Base-by-base conservation (phyloP, 2,797 vertebrate genomes). In the Pteropus rufus region DNA sequence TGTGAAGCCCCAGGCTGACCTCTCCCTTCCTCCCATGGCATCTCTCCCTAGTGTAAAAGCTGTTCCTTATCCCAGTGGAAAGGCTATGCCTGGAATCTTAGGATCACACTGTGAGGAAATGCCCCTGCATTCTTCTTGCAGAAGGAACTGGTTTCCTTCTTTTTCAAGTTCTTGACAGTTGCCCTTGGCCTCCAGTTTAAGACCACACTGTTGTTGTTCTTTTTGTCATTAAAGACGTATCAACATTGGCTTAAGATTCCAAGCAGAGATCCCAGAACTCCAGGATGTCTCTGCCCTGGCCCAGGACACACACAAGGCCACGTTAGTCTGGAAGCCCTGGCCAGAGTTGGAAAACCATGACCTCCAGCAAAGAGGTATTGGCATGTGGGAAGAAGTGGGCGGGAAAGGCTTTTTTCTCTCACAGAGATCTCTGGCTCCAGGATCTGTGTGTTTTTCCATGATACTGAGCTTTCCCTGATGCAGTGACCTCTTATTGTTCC, bases 201-300 rank as follows among this genome's bases (percentile, higher is more conserved):
- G 60, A 75, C 70, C 56, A 46, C n/a, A 52, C 18, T 92, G n/a
- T 94, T 97, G 15, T 58, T 93, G 97, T 76, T 65, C 88, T 97
- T 89, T 83, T 98, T 94, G 4, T 97, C 46, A 89, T 98, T 98
- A 77, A 93, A 99, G 99, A 79, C 98, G 98, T 82, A 99, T 99
- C 98, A 99, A 99, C 96, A 98, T 99, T 10, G 99, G 99, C 46
- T 97, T 97, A 88, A 97, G 98, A 97, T 99, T 99, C 98, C 99
- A 99, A 98, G 99, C 99, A 64, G 98, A 99, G 80, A 99, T 99
- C 98, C 99, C 99, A 18, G 97, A 98, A 81, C 98, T 99, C 36
- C 98, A 96, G 85, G 97, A 98, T 75, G 95, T 62, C 76, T 98
- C 98, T 41, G 56, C 98, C 10, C 97, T 98, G 65, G 97, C 97